Conservation (phyloP, 35 echinoderm and acorn worm species). For the Ptychodera flava region DNA sequence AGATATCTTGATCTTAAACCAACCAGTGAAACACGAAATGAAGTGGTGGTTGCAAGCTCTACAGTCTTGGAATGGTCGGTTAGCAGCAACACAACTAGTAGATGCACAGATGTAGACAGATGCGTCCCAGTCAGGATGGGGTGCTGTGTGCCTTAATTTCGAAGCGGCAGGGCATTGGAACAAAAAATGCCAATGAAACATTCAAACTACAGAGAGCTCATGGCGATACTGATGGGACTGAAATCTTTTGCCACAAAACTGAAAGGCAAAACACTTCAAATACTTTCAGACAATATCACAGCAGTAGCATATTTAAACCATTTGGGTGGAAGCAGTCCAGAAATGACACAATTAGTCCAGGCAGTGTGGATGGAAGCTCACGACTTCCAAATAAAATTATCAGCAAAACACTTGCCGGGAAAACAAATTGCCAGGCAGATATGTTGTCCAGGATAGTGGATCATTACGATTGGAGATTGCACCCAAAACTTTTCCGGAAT, state of each 20-base stretch:
- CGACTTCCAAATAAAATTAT: background rate
- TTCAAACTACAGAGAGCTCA: slow-evolving; percentile 55
- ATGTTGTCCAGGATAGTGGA: slow-evolving; percentile 12
- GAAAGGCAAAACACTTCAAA: slow-evolving; percentile 34
- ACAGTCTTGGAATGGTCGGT: background rate
- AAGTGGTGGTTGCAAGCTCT: background rate
- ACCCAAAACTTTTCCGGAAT: slow-evolving; percentile 12
- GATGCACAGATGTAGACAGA: slow-evolving; percentile 1
- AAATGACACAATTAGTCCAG: slow-evolving; percentile 25
- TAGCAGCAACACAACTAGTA: background rate
- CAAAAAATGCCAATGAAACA: slow-evolving; percentile 4
- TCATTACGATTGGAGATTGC: slow-evolving; percentile 36
- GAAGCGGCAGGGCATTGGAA: background rate
- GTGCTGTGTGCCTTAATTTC: background rate
- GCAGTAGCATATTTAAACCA: slow-evolving; percentile 47
- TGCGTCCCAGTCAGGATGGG: background rate
- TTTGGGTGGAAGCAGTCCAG: slow-evolving; percentile 5
- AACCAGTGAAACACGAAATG: background rate
- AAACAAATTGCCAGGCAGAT: slow-evolving; percentile 13
- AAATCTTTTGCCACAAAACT: slow-evolving; percentile 23
- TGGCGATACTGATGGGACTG: slow-evolving; percentile 40
- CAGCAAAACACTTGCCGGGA: slow-evolving; percentile 33
- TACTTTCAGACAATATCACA: slow-evolving; percentile 48
- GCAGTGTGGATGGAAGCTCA: slow-evolving; percentile 34
- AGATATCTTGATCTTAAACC: slow-evolving; percentile 16